phyloP scores from a whole-genome alignment of 2,888 invertebrate species.

The Zaprionus obscuricornis region DNA sequence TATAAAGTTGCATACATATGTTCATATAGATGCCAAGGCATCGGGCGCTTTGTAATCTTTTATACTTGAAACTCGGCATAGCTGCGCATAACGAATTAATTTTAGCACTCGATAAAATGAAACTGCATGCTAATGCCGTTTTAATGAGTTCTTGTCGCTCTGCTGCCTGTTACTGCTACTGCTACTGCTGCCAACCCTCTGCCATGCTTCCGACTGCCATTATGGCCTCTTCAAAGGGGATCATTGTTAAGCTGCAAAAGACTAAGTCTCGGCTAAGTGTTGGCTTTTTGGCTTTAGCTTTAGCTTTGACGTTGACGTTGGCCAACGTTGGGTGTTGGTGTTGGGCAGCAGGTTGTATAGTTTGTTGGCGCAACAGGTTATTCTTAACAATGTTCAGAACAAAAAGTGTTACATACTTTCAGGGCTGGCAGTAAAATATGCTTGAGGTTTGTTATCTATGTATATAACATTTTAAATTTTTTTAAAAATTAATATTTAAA shows the following conservation, averaged over 20 bases:
- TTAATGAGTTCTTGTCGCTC: slow-evolving; percentile 62
- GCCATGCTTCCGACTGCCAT: slow-evolving; percentile 13
- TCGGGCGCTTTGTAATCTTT: slow-evolving; percentile 30
- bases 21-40: slow-evolving; percentile 21
- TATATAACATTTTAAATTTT: too few species aligned
- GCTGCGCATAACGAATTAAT: slow-evolving; percentile 52
- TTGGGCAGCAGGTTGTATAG: neutral
- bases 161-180: slow-evolving; percentile 18
- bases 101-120: slow-evolving; percentile 56
- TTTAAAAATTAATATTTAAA: too few species aligned
- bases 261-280: slow-evolving; percentile 40
- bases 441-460: too few species aligned
- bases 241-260: slow-evolving; percentile 20
- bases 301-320: slow-evolving; percentile 35
- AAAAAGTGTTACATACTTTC: slow-evolving; percentile 38
- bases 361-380: slow-evolving; percentile 40
- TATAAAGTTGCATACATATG: too few species aligned
- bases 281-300: neutral
- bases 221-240: slow-evolving; percentile 34
- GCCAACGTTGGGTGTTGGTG: neutral
- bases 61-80: slow-evolving; percentile 28
- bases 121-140: slow-evolving; percentile 66
- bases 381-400: neutral
- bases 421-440: slow-evolving; percentile 5
- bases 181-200: too few species aligned